These are phyloP conservation scores for Enteromius argenteus DNA, from an alignment of 2,797 vertebrate species.

Conservation along the genomic window DNA sequence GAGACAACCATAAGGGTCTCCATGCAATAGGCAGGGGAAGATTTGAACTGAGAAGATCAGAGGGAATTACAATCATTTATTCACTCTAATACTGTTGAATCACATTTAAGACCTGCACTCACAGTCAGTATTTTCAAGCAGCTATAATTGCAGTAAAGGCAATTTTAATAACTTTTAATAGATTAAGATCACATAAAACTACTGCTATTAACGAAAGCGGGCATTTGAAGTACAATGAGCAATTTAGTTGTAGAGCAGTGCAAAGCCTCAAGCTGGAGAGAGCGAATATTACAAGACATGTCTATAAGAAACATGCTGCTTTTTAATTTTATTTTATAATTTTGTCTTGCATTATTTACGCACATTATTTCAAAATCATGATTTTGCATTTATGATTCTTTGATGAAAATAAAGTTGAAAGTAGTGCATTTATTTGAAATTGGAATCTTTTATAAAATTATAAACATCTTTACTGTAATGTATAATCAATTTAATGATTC, in stretches of 20 bases:
- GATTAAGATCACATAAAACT: constrained; percentile 2
- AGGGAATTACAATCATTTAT: neutral
- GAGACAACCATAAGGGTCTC: constrained; percentile 69
- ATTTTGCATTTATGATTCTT: neutral
- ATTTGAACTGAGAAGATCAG: constrained; percentile 28
- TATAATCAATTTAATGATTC: neutral
- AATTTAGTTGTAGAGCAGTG: constrained; percentile 53
- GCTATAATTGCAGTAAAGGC: neutral
- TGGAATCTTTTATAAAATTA: neutral
- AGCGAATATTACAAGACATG: neutral
- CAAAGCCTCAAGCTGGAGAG: constrained; percentile 58
- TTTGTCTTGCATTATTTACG: neutral
- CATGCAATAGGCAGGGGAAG: constrained; percentile 66
- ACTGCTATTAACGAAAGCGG: constrained; percentile 57
- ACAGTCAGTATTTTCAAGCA: constrained; percentile 8
- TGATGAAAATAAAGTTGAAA: neutral
- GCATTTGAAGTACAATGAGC: constrained; percentile 42
- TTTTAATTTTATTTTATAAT: neutral
- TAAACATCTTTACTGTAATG: neutral
- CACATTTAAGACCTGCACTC: neutral
- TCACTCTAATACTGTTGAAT: neutral
- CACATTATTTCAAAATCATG: neutral
- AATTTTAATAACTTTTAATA: constrained; percentile 10
- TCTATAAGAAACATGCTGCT: neutral
- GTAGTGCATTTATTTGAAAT: neutral